These are phyloP conservation scores for Calidris pygmaea DNA, from an alignment of 2,113 vertebrate species.

Conservation along the genomic window DNA sequence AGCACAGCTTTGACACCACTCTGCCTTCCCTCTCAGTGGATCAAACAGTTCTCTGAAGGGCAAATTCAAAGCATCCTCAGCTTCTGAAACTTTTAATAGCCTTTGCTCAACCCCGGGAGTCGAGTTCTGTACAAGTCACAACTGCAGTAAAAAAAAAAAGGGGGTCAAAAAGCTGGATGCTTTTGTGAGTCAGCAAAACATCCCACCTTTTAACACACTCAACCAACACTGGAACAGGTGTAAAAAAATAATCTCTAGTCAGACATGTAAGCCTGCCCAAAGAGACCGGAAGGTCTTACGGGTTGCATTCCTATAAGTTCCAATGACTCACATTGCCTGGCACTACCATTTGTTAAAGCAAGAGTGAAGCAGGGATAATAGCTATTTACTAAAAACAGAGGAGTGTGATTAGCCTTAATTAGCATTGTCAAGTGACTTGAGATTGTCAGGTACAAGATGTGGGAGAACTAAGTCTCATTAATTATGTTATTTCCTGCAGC, in stretches of 20 bases:
- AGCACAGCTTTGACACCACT: neutral
- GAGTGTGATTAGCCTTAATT: conserved; percentile 56
- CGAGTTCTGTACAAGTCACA: neutral
- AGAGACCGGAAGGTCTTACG: neutral
- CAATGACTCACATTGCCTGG: conserved; percentile 22
- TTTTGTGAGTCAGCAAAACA: neutral
- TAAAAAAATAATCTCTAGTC: no score
- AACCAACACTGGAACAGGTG: neutral
- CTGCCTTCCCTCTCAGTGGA: neutral
- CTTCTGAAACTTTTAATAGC: neutral
- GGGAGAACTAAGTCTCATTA: conserved; percentile 59
- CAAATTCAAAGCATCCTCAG: conserved; percentile 15
- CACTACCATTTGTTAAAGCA: conserved; percentile 53
- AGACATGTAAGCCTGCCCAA: fast-evolving
- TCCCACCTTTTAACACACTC: neutral
- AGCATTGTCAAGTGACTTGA: conserved; percentile 49
- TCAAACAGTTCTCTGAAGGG: conserved; percentile 17
- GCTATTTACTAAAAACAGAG: conserved; percentile 68
- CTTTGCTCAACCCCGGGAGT: fast-evolving
- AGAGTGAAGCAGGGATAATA: conserved; percentile 64
- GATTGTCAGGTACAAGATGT: conserved; percentile 62
- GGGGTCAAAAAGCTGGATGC: fast-evolving
- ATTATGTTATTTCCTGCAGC: conserved; percentile 62
- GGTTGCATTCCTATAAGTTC: neutral
- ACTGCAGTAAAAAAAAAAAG: neutral